These are phyloP conservation scores for Lathronympha strigana DNA, from an alignment of 2,888 invertebrate genomes.

Conservation along the genomic window DNA sequence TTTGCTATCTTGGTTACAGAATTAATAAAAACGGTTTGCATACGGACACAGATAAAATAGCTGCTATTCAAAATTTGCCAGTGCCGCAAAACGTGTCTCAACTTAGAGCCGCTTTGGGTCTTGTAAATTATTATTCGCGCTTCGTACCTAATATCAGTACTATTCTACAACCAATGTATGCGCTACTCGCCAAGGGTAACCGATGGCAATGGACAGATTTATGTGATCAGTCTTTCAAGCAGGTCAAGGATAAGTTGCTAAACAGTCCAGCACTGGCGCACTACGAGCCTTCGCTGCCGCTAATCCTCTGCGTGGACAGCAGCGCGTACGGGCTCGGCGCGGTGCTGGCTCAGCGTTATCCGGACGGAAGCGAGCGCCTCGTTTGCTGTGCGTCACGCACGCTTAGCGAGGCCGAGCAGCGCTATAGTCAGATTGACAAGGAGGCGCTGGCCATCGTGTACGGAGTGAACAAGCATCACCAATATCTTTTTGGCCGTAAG, in stretches of 20 bases:
- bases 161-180: slow-evolving; percentile 12
- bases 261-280: slow-evolving; percentile 42
- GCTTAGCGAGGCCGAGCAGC: slow-evolving; percentile 36
- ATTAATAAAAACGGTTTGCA: slow-evolving; percentile 47
- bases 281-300: slow-evolving; percentile 42
- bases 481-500: slow-evolving; percentile 42
- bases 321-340: slow-evolving; percentile 45
- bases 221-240: neutral
- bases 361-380: slow-evolving; percentile 35
- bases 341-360: slow-evolving; percentile 27
- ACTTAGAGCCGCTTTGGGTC: slow-evolving; percentile 1
- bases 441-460: slow-evolving; percentile 44
- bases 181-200: slow-evolving; percentile 22
- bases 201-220: slow-evolving; percentile 25
- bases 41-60: slow-evolving; percentile 22
- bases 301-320: slow-evolving; percentile 45
- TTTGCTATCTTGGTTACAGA: slow-evolving; percentile 44
- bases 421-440: slow-evolving; percentile 44
- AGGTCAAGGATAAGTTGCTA: neutral
- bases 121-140: slow-evolving; percentile 2
- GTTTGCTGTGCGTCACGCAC: slow-evolving; percentile 42
- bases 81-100: slow-evolving; percentile 8
- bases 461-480: slow-evolving; percentile 42
- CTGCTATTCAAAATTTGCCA: neutral
- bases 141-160: slow-evolving; percentile 10